Evolutionary conservation across 2,797 vertebrate genomes (phyloP).

Genomic region (Sebastes vulpes): DNA sequence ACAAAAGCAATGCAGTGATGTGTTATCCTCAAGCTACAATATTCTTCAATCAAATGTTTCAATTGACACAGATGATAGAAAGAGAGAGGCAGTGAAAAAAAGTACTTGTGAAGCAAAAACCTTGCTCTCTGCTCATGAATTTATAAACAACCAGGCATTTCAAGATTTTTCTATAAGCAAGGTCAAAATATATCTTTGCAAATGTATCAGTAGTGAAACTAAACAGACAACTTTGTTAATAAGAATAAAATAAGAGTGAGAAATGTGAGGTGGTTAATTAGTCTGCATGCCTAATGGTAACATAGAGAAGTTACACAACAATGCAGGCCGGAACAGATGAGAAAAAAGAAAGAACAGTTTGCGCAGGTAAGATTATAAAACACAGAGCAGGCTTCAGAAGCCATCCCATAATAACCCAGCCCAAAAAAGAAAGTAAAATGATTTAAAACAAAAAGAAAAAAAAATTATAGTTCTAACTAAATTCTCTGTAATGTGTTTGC

Average conservation of each 20-base stretch:
- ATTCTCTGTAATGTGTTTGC: neutral
- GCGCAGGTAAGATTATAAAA: neutral
- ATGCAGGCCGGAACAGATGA: neutral
- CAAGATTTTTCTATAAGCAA: neutral
- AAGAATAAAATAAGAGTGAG: neutral
- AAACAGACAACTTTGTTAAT: neutral
- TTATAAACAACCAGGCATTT: neutral
- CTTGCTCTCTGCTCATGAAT: neutral
- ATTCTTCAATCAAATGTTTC: constrained; percentile 18
- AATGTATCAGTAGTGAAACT: neutral
- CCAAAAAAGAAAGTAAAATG: neutral
- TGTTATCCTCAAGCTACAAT: neutral
- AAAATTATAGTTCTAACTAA: neutral
- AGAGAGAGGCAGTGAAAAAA: neutral
- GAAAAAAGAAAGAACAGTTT: neutral
- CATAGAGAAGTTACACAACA: neutral
- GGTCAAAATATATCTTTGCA: neutral
- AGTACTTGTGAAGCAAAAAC: neutral
- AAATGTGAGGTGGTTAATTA: neutral
- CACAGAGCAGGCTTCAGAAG: neutral
- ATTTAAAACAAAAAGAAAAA: neutral
- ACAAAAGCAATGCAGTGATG: constrained; percentile 2
- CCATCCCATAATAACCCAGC: neutral
- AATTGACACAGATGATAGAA: neutral
- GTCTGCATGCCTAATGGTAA: neutral